Evolutionary conservation across 2,888 invertebrate species (phyloP), one percentile per base, ranked within the genome.

Genomic region (Phytoseiulus persimilis): DNA sequence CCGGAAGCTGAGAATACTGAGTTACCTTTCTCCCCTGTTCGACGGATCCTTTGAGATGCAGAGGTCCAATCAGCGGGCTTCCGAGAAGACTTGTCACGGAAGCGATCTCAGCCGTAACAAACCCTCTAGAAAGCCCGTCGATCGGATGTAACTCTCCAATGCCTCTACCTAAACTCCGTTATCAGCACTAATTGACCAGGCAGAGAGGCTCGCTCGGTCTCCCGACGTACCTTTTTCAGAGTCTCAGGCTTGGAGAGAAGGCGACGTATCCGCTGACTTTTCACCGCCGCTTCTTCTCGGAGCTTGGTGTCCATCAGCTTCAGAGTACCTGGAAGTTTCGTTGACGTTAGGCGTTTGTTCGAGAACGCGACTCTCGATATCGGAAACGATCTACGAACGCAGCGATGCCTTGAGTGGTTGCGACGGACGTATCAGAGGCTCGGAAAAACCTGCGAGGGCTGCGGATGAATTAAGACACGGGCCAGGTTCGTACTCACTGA

Each of bases 61-160:
- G 83, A 83, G 18, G 83, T 32, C 83, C 33, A 31, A 33, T 33
- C 32, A 28, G 23, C n/a, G 31, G 18, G 33, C 33, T 32, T 83
- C 33, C 83, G 18, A 83, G 83, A 83, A 83, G 83, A 31, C 33
- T 32, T 83, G 83, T 32, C 83, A 83, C 83, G 83, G 31, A 23
- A 31, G 31, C 28, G 14, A 31, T 83, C 31, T 83, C 83, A 83
- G 83, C 83, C 83, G 83, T 83, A 83, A 83, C 83, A 83, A 83
- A 83, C 32, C 83, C 33, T 83, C 83, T 83, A 83, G 83, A 83
- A 83, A 33, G 83, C 83, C 32, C 83, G 83, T 32, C 83, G 83
- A 33, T 33, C 83, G 31, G 83, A 31, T 83, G 32, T 32, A 28
- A 1, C 83, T 83, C 83, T 23, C 33, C 31, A 83, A 83, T 14